Percentiles rank a stretch among this genome's conserved stretches.
These are phyloP conservation scores for Drosophila diplacantha DNA, from an alignment of 2,888 invertebrate species.

Conservation along the genomic window DNA sequence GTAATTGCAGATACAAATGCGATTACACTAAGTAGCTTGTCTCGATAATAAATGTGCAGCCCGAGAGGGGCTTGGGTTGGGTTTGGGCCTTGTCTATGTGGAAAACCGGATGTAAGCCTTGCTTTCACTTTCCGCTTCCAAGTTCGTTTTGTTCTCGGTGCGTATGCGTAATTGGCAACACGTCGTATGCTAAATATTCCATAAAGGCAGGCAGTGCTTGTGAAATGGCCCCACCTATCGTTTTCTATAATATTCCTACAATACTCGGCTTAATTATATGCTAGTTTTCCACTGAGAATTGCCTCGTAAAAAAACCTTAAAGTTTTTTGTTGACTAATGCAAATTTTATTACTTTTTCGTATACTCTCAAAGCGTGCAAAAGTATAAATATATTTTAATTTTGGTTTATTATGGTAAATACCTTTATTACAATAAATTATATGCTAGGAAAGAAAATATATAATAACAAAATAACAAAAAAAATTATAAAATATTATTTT, in stretches of 20 bases:
- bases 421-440: too few species aligned
- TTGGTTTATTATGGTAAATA: neutral
- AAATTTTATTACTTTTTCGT: neutral
- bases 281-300: neutral
- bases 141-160: constrained; percentile 30
- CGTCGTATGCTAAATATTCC: constrained; percentile 20
- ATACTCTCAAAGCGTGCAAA: neutral
- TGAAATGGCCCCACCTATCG: neutral
- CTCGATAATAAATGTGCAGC: constrained; percentile 32
- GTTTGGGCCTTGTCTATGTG: constrained; percentile 19
- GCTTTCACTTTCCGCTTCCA: constrained; percentile 38
- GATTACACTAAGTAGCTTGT: constrained; percentile 64
- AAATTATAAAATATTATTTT: neutral
- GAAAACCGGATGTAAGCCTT: constrained; percentile 34
- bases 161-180: constrained; percentile 22
- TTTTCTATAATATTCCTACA: constrained; percentile 5
- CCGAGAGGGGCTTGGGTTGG: neutral
- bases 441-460: neutral
- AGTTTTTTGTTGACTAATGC: neutral
- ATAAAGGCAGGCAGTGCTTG: neutral
- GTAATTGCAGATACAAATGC: constrained; percentile 54
- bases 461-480: too few species aligned
- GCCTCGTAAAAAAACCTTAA: neutral
- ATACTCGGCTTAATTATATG: constrained; percentile 4
- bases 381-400: too few species aligned